phyloP scores from a whole-genome alignment of 2,113 vertebrate genomes.

The Chloropsis hardwickii region DNA sequence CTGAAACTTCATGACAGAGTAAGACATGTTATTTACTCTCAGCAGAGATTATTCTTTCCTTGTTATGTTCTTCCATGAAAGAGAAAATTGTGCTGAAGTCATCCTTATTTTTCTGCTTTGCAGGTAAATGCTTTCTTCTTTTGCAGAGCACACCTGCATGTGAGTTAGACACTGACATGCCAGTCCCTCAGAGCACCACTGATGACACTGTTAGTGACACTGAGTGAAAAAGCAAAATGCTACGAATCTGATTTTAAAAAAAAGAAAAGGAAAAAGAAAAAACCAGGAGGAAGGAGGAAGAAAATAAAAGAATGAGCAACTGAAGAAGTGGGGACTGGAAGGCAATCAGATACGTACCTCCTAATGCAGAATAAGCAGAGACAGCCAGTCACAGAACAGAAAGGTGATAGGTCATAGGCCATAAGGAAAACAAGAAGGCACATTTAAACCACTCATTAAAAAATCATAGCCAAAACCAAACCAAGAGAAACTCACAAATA shows the following conservation, averaged over 20 bases:
- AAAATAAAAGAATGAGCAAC: constrained; percentile 61
- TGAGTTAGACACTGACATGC: not conserved
- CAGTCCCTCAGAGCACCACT: not conserved
- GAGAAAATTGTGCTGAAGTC: not conserved
- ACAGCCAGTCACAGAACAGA: constrained; percentile 91
- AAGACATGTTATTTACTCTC: not conserved
- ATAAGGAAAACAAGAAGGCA: constrained; percentile 84
- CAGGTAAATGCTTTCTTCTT: not conserved
- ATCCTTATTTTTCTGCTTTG: not conserved
- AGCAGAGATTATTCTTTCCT: not conserved
- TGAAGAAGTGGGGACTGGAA: constrained; percentile 63
- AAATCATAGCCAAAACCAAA: constrained; percentile 77
- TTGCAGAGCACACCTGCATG: not conserved
- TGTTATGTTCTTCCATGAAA: not conserved
- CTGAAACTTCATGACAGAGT: not conserved
- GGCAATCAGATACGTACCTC: constrained; percentile 87
- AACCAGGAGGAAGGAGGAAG: not conserved
- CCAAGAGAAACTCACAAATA: constrained; percentile 78
- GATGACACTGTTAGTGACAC: constrained; percentile 53
- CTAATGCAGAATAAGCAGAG: constrained; percentile 89
- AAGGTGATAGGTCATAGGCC: constrained; percentile 87
- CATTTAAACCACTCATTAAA: constrained; percentile 79
- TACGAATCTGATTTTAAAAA: not conserved
- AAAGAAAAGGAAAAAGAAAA: not conserved
- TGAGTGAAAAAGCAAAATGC: constrained; percentile 42